Conservation (phyloP, 2,113 vertebrate species). For the Globicephala melas region DNA sequence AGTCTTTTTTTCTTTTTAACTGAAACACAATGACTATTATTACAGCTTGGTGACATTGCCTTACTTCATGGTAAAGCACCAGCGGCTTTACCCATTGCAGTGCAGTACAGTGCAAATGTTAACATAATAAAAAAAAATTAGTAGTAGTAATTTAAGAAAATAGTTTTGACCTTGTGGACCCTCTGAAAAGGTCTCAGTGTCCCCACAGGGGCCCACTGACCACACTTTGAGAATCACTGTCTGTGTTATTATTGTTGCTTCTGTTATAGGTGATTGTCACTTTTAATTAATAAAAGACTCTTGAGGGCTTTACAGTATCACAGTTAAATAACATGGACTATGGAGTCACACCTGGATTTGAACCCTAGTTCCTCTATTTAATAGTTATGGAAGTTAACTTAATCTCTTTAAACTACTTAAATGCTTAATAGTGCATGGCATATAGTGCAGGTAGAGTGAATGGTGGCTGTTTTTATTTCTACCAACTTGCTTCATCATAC, state of each 20-base stretch:
- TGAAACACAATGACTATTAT: not conserved
- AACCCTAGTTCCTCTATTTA: not conserved
- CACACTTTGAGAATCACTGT: not conserved
- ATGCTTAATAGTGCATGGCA: not conserved
- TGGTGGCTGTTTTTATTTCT: not conserved
- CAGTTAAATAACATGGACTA: not conserved
- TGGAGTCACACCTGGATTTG: not conserved
- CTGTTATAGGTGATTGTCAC: not conserved
- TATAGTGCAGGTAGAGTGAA: conserved; percentile 14
- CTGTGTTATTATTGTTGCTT: not conserved
- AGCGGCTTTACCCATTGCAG: not conserved
- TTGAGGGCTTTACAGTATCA: not conserved
- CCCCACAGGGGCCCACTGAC: not conserved
- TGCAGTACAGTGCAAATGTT: not conserved
- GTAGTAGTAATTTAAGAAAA: not conserved
- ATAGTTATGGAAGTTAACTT: not conserved
- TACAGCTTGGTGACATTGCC: not conserved
- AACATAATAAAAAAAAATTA: not conserved
- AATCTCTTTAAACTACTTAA: not conserved
- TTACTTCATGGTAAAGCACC: conserved; percentile 17
- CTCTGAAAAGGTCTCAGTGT: not conserved
- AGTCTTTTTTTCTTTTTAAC: not conserved
- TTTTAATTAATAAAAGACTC: conserved; percentile 10
- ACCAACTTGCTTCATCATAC: not conserved
- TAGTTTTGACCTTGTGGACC: not conserved